Evolutionary conservation across 2,797 vertebrate genomes (phyloP).

Genomic region (Simalia tracyae): DNA sequence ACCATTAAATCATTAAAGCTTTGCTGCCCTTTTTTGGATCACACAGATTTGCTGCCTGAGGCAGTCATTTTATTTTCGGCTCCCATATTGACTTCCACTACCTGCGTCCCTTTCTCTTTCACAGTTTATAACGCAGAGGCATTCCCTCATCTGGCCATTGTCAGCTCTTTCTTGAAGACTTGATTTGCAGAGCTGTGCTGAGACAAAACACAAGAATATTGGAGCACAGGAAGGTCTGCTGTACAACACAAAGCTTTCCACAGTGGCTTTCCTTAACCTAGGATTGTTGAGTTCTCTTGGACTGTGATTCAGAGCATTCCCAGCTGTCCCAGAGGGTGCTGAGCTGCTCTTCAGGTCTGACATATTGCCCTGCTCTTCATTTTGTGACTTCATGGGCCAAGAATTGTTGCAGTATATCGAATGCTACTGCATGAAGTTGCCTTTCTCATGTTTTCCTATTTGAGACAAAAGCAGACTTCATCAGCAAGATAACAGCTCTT

Average conservation of each 20-base stretch:
- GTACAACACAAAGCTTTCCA: background rate
- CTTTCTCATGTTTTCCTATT: background rate
- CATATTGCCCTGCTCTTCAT: background rate
- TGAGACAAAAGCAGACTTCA: background rate
- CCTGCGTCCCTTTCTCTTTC: background rate
- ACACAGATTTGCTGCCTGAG: background rate
- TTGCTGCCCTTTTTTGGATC: background rate
- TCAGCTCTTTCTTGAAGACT: background rate
- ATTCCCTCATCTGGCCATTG: background rate
- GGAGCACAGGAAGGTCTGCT: background rate
- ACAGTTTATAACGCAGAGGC: background rate
- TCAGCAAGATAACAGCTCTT: background rate
- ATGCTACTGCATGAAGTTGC: background rate
- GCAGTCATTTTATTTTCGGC: background rate
- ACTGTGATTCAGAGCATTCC: background rate
- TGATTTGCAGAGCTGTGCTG: background rate
- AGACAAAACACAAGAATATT: background rate
- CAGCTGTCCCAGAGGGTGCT: background rate
- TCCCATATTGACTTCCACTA: background rate
- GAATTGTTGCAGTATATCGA: background rate
- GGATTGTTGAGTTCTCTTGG: background rate
- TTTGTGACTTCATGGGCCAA: background rate
- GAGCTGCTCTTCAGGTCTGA: background rate
- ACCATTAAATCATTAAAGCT: background rate
- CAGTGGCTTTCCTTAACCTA: background rate